Evolutionary conservation across 2,888 invertebrate species (phyloP), one percentile per base, ranked within the genome.

Genomic region (Patella caerulea): DNA sequence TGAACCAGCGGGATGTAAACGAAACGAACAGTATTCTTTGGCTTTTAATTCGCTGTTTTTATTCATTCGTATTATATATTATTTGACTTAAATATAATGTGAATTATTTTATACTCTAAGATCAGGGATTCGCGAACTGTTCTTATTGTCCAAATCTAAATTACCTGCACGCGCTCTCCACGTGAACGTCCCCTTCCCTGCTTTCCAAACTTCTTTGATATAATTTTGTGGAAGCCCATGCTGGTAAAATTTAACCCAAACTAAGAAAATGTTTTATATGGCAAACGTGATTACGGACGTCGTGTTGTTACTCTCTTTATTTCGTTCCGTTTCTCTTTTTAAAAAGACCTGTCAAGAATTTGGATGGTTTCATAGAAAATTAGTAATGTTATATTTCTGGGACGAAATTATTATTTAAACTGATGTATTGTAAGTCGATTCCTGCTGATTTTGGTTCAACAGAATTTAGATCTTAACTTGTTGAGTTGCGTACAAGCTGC

Each of bases 341-440:
- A 65, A 65, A 65, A 65, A 24, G 65, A 65, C 65, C 65, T 65
- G 65, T 65, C 65, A 65, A 65, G 19, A 65, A 65, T 65, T 65
- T 65, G 24, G 19, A 65, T 65, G 65, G 65, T 65, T 65, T 24
- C 65, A 65, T 65, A 24, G 19, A 65, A 65, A 65, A 19, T 65
- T 65, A 24, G 65, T 19, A 65, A 65, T 65, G 65, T 24, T 65
- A 24, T 19, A 65, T 65, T 65, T 65, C 24, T 19, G 65, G 65
- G 19, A 19, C 24, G 65, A 65, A 65, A 65, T 65, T 65, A 65
- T 65, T 19, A 65, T 65, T 65, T 19, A 65, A 65, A 65, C 19
- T 65, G 65, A 65, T 65, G 65, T 65, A 19, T 65, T 65, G 19
- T 24, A 24, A 65, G 24, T 24, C 24, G 65, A 65, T 65, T 65